phyloP scores from a whole-genome alignment of 2,113 vertebrate species.

The Prunella himalayana region DNA sequence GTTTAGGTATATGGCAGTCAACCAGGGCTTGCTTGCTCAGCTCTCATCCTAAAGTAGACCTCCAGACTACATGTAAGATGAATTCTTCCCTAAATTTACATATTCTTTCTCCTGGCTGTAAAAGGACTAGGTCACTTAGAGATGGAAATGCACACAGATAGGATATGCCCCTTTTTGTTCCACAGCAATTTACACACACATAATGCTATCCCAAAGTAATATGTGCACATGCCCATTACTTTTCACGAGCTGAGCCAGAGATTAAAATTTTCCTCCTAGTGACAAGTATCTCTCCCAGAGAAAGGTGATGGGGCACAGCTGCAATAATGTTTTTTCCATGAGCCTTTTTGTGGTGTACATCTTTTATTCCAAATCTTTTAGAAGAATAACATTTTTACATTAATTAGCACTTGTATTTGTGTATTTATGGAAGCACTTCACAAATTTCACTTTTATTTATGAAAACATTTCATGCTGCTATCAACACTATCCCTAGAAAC shows the following conservation, averaged over 20 bases:
- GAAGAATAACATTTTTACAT: not conserved
- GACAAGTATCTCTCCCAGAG: not conserved
- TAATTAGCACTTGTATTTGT: not conserved
- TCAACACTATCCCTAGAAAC: constrained; percentile 27
- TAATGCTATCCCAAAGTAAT: not conserved
- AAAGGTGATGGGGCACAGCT: not conserved
- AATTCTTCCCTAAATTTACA: not conserved
- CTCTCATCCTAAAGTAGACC: not conserved
- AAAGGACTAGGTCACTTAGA: not conserved
- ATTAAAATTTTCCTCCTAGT: not conserved
- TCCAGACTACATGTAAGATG: not conserved
- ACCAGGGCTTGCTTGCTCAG: not conserved
- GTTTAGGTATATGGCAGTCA: not conserved
- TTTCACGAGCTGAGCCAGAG: not conserved
- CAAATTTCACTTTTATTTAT: constrained; percentile 29
- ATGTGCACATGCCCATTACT: not conserved
- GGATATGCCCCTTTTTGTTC: not conserved
- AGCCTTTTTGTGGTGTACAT: not conserved
- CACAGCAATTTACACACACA: not conserved
- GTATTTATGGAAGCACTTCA: not conserved
- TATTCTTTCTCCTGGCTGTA: not conserved
- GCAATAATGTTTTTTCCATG: not conserved
- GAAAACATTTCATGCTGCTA: constrained; percentile 10
- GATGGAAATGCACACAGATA: not conserved
- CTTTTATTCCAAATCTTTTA: not conserved